phyloP scores from a whole-genome alignment of 1,140 invertebrate species.

The Onthophagus taurus region DNA sequence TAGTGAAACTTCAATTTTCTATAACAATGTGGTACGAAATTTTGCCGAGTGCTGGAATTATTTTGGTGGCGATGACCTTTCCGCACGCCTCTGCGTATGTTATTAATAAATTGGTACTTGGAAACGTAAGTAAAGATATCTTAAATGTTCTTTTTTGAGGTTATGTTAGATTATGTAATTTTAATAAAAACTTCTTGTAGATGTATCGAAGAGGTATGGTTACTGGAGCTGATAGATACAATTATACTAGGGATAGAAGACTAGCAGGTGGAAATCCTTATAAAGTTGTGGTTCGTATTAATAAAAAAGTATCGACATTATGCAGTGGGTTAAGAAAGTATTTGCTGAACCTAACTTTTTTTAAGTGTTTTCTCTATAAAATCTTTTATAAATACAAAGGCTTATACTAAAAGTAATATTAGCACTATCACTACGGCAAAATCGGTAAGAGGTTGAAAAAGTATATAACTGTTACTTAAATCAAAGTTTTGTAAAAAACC shows the following conservation, averaged over 20 bases:
- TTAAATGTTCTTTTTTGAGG: background rate
- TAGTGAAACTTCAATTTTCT: background rate
- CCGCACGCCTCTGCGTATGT: constrained; percentile 47
- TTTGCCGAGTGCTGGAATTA: constrained; percentile 46
- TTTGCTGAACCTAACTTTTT: too few relatives aligned
- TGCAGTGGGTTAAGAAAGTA: too few relatives aligned
- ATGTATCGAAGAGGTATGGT: constrained; percentile 23
- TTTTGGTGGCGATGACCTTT: constrained; percentile 42
- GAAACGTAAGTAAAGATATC: constrained; percentile 33
- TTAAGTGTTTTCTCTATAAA: too few relatives aligned
- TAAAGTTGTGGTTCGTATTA: constrained; percentile 13
- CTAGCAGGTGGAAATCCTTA: constrained; percentile 20
- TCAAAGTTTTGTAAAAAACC: too few relatives aligned
- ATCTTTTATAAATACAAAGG: too few relatives aligned
- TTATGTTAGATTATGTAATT: too few relatives aligned
- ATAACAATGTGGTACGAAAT: constrained; percentile 53
- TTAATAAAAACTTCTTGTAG: constrained; percentile 2
- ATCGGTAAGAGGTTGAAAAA: too few relatives aligned
- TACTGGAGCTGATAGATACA: constrained; percentile 6
- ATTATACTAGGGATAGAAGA: constrained; percentile 21
- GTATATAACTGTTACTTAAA: too few relatives aligned
- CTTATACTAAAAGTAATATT: too few relatives aligned
- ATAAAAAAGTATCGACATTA: too few relatives aligned
- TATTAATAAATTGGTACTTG: constrained; percentile 44
- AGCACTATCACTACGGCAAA: too few relatives aligned